These are phyloP conservation scores for Pogonomyrmex californicus DNA, from an alignment of 1,140 invertebrate species.

Conservation along the genomic window DNA sequence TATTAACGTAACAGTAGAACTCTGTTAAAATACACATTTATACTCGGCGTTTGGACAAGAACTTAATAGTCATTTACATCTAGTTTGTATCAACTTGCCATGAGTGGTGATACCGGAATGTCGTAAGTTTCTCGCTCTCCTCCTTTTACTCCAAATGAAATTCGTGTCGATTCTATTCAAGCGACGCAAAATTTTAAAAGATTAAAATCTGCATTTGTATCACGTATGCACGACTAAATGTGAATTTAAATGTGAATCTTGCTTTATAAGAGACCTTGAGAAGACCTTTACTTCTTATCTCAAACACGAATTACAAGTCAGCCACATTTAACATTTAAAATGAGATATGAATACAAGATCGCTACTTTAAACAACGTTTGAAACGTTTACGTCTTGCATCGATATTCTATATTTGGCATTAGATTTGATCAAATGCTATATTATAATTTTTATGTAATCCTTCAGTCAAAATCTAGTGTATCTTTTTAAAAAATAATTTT, in stretches of 20 bases:
- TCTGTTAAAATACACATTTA: slow-evolving; percentile 75
- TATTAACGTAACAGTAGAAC: slow-evolving; percentile 72
- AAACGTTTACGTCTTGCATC: not conserved
- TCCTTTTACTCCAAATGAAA: slow-evolving; percentile 44
- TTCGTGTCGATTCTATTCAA: slow-evolving; percentile 18
- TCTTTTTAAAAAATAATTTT: not conserved
- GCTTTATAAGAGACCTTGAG: not conserved
- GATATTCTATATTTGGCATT: not conserved
- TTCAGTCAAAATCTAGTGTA: not conserved
- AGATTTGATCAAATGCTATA: not conserved
- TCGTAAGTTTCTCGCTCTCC: slow-evolving; percentile 74
- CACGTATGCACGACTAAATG: not conserved
- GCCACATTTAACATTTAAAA: not conserved
- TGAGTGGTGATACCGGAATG: slow-evolving; percentile 84
- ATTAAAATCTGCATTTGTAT: slow-evolving; percentile 18
- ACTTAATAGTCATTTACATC: slow-evolving; percentile 78
- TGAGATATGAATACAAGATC: not conserved
- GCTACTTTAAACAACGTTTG: slow-evolving; percentile 13
- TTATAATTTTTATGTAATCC: slow-evolving; percentile 3
- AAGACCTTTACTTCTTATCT: not conserved
- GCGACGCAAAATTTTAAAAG: slow-evolving; percentile 6
- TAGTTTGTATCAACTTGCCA: slow-evolving; percentile 80
- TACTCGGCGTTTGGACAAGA: slow-evolving; percentile 71
- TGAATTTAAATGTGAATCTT: slow-evolving; percentile 34
- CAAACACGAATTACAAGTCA: slow-evolving; percentile 1